Evolutionary conservation across 2,888 invertebrate species (phyloP), one percentile per base, ranked within the genome.

Genomic region (Drosophila mimetica): DNA sequence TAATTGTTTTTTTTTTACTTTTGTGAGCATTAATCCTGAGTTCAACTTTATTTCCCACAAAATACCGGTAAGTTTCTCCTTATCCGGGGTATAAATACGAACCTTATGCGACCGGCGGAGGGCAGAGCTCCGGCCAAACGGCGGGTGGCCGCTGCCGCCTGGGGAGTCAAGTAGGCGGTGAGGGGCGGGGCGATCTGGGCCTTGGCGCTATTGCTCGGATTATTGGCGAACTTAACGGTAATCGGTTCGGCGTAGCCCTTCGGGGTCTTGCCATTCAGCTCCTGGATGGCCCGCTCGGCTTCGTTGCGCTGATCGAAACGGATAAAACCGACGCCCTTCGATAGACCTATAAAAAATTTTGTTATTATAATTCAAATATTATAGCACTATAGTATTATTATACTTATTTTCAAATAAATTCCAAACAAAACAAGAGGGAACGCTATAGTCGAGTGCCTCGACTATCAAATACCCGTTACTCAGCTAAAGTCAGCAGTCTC

Each of bases 151-250:
- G 90, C 91, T 59, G 90, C 90, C 55, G 96, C 95, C 53, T 96
- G 96, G 75, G 96, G 96, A 74, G 97, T 95, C 91, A 96, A 93
- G 92, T 96, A 97, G 71, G 96, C 96, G 53, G 96, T 96, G 89
- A 97, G 94, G 76, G 96, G 96, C 86, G 96, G 95, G 92, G 96
- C 93, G 73, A 90, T 90, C 78, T 90, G 90, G 88, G 95, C 95
- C 93, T 96, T 96, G 92, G 96, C 96, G 93, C 95, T 96, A 93
- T 95, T 96, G 93, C 95, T 96, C 72, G 97, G 97, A 92, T 97
- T 97, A 93, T 98, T 97, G 83, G 97, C 97, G 92, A 97, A 98
- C 93, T 98, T 98, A 88, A 97, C 97, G 76, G 97, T 97, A 90
- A 97, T 96, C 67, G 97, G 97, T 92, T 97, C 97, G 76, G 95